A percentile compares a stretch with the other conserved stretches of the same genome.
Evolutionary conservation across 2,888 invertebrate species (phyloP).

Genomic region (Adineta ricciae): DNA sequence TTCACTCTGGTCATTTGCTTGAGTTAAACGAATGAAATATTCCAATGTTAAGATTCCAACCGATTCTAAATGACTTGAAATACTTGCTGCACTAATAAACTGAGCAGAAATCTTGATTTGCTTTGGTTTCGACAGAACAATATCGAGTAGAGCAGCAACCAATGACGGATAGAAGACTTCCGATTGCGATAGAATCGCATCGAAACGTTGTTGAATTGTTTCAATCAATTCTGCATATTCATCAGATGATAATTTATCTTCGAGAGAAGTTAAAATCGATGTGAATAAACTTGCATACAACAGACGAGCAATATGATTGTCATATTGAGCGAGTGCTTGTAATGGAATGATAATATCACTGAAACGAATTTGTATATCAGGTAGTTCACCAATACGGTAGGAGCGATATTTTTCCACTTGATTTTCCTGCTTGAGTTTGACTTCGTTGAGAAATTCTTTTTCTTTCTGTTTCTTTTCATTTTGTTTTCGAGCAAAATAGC

Average conservation of each 20-base stretch:
- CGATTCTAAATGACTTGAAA: not conserved
- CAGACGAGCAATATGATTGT: conserved; percentile 25
- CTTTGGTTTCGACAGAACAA: not conserved
- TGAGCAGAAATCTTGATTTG: not conserved
- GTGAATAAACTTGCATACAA: conserved; percentile 26
- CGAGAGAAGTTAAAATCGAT: conserved; percentile 24
- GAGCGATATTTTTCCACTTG: conserved; percentile 55
- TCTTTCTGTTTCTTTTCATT: conserved; percentile 25
- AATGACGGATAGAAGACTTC: conserved; percentile 30
- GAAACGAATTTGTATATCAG: conserved; percentile 62
- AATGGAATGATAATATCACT: conserved; percentile 57
- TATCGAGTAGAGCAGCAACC: conserved; percentile 27
- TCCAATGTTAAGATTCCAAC: not conserved
- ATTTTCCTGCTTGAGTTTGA: conserved; percentile 46
- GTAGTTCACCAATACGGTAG: conserved; percentile 64
- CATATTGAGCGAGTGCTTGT: conserved; percentile 33
- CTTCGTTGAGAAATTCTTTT: conserved; percentile 43
- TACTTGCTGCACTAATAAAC: not conserved
- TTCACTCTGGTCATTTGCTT: not conserved
- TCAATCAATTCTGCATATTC: conserved; percentile 16
- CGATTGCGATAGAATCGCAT: conserved; percentile 19
- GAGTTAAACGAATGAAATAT: conserved; percentile 1
- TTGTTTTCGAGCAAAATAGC: conserved; percentile 29
- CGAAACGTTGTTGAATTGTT: not conserved
- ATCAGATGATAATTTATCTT: conserved; percentile 21